Conservation (phyloP, 2,113 vertebrate species). For the Eira barbara region DNA sequence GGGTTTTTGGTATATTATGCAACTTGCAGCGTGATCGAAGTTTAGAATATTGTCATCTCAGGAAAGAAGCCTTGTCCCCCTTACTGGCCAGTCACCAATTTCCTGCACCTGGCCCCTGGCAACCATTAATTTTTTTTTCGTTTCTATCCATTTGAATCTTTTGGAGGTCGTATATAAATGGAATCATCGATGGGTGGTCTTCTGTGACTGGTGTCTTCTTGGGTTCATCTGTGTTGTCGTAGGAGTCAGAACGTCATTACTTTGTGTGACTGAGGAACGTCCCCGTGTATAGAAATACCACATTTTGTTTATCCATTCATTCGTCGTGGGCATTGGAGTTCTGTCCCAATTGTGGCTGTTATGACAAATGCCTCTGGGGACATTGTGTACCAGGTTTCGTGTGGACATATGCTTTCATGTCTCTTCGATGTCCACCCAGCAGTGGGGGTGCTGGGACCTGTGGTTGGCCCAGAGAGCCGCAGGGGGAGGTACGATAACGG, state of each 20-base stretch:
- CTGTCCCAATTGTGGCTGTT: accelerated
- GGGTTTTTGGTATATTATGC: background rate
- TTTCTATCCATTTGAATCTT: background rate
- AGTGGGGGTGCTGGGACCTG: background rate
- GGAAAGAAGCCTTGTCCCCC: background rate
- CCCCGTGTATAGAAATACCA: background rate
- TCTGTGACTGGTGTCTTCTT: background rate
- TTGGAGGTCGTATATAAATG: background rate
- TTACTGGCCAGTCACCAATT: accelerated
- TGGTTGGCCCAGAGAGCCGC: background rate
- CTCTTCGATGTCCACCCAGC: accelerated
- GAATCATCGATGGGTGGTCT: background rate
- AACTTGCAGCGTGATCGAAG: background rate
- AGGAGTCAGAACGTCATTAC: accelerated
- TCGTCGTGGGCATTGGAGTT: accelerated
- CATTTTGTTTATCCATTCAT: accelerated
- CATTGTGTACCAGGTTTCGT: accelerated
- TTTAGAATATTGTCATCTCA: background rate
- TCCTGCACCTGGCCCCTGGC: background rate
- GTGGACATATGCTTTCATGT: background rate
- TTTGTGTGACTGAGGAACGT: background rate
- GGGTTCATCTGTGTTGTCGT: accelerated
- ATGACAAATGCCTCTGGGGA: too few species aligned
- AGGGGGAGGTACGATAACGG: accelerated
- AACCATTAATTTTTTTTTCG: background rate